Base-by-base conservation (phyloP, 2,797 vertebrate species). In the Erpetoichthys calabaricus region DNA sequence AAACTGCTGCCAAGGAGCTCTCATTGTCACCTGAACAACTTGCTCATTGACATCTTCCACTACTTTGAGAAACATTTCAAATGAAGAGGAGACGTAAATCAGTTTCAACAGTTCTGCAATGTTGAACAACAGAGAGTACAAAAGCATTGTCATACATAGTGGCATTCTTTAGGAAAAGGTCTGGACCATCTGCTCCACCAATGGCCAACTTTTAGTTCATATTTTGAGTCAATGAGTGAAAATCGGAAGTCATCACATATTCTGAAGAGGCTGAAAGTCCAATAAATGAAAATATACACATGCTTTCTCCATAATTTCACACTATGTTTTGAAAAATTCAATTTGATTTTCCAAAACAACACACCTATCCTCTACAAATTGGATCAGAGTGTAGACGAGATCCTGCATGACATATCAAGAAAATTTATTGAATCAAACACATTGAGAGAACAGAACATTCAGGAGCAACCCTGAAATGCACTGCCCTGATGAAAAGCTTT, bases 31-130 rank as follows among this genome's bases (percentile, higher is more conserved):
- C 64, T 58, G 65, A 64, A 60, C 58, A 62, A 51, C 45, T 65
- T 65, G 53, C 42, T 60, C 46, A 65, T 65, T 62, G 54, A 67
- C 45, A 65, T 65, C 4, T 69, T 63, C 63, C 62, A 62, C 56
- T 63, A 65, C 61, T 69, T 60, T 65, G 63, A 69, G 62, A 68
- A 66, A 63, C 59, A 56, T 59, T 63, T 56, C 42, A 65, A 65
- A 60, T 42, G 45, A 60, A 67, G 57, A 65, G 63, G 65, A 56
- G 61, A 67, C 46, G 56, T 64, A n/a, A 68, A 63, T 45, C 4
- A 58, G 56, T 57, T 64, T 59, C 62, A 68, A 53, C 57, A 64
- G 7, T 61, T 64, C 49, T 65, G 61, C 44, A 55, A 62, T 62
- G 53, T 65, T 56, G 54, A 64, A 41, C 52, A 62, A 53, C 10